Percentiles rank a stretch among this genome's conserved stretches.
Conservation (phyloP, 2,888 invertebrate genomes). For the Laspeyria flexula region DNA sequence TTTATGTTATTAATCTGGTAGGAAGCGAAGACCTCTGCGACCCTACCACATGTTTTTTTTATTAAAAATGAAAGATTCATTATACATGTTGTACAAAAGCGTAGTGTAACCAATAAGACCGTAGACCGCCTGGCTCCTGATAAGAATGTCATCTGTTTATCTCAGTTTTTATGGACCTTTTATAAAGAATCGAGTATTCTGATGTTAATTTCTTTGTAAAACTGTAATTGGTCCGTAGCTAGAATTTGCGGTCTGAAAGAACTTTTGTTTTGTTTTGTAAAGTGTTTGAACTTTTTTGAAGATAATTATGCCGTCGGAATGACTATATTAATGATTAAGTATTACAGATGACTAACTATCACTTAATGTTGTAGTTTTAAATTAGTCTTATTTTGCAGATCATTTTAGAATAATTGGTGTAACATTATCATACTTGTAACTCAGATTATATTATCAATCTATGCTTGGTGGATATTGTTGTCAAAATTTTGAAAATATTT, state of each 20-base stretch:
- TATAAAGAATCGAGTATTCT: constrained; percentile 40
- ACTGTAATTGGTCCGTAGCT: constrained; percentile 28
- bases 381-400: too few species aligned
- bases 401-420: too few species aligned
- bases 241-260: constrained; percentile 29
- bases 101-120: constrained; percentile 47
- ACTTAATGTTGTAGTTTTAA: too few species aligned
- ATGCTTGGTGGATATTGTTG: too few species aligned
- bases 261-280: constrained; percentile 15
- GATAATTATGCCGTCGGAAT: background rate
- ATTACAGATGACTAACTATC: too few species aligned
- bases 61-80: constrained; percentile 72
- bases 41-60: constrained; percentile 57
- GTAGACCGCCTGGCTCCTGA: constrained; percentile 83
- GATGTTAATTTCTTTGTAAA: constrained; percentile 43
- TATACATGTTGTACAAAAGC: constrained; percentile 55
- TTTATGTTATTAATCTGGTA: constrained; percentile 61
- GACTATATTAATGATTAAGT: too few species aligned
- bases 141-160: constrained; percentile 54
- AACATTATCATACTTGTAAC: too few species aligned
- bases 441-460: too few species aligned
- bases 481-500: too few species aligned
- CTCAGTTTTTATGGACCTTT: constrained; percentile 40
- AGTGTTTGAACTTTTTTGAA: background rate
- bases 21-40: constrained; percentile 73